phyloP scores from a whole-genome alignment of 2,888 invertebrate species.

The Endotricha flammealis region DNA sequence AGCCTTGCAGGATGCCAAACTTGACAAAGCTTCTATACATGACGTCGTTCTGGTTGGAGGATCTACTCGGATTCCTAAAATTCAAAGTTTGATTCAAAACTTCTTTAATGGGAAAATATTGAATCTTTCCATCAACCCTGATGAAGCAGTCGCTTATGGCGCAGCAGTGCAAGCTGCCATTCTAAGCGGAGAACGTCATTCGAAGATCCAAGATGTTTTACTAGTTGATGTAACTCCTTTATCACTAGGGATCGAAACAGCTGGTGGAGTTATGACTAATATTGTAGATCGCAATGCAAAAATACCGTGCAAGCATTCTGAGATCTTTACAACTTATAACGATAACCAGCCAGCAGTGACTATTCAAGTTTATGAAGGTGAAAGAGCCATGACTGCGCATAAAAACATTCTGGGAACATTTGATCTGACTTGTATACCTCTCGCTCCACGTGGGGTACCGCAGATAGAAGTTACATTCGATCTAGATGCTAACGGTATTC shows the following conservation, averaged over 20 bases:
- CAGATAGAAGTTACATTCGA: slow-evolving; percentile 85
- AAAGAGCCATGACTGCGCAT: slow-evolving; percentile 87
- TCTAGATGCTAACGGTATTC: slow-evolving; percentile 86
- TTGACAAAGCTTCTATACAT: slow-evolving; percentile 84
- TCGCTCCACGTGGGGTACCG: slow-evolving; percentile 81
- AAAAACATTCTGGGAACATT: slow-evolving; percentile 83
- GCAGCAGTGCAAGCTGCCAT: slow-evolving; percentile 87
- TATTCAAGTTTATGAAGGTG: slow-evolving; percentile 86
- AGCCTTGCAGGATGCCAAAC: slow-evolving; percentile 85
- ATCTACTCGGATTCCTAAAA: slow-evolving; percentile 88
- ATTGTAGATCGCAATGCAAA: slow-evolving; percentile 84
- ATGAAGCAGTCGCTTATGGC: slow-evolving; percentile 89
- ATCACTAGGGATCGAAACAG: slow-evolving; percentile 87
- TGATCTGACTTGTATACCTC: slow-evolving; percentile 82
- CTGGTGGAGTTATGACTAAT: slow-evolving; percentile 87
- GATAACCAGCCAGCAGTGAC: slow-evolving; percentile 88
- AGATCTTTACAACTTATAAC: slow-evolving; percentile 87
- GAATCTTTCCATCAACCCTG: slow-evolving; percentile 87
- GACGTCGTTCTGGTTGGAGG: slow-evolving; percentile 91
- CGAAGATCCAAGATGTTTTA: slow-evolving; percentile 82
- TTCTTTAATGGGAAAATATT: slow-evolving; percentile 85
- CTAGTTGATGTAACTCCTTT: slow-evolving; percentile 79
- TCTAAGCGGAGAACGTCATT: slow-evolving; percentile 84
- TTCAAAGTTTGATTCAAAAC: slow-evolving; percentile 84
- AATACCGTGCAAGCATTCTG: slow-evolving; percentile 84